Base-by-base conservation (phyloP, 2,888 invertebrate species). In the Ecdyonurus torrentis region DNA sequence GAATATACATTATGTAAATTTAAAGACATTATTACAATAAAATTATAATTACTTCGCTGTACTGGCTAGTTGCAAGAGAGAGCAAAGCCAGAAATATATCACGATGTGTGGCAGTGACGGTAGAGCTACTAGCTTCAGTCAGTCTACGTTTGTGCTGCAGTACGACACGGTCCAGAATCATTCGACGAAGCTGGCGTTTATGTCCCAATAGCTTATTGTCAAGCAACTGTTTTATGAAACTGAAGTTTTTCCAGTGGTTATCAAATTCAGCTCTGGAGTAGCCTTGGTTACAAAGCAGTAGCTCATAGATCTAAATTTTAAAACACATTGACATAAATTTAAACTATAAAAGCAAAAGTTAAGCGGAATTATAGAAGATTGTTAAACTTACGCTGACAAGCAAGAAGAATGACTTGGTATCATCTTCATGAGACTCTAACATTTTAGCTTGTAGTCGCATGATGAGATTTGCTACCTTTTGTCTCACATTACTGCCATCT, bases 251-350 rank as follows among this genome's bases (percentile, higher is more conserved):
- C 74, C 85, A 79, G 0, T 85, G 82, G 0, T 77, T 75, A 67
- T 87, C 85, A 67, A 85, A 79, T 7, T 82, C 80, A 1, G 78
- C 76, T 63, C 75, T 78, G 65, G 76, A 70, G 20, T 74, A 72
- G 23, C 74, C 82, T 75, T 74, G 77, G 65, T 80, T 82, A 66
- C 83, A 77, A 61, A 85, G 70, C 68, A 80, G 70, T 59, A 79
- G 78, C 67, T 83, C 83, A 81, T 86, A 89, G 61, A 89, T 83
- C 86, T 87, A 71, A n/a, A n/a, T n/a, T n/a, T n/a, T n/a, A n/a
- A n/a, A 3, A 72, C 74, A 37, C 25, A 64, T 67, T 66, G 52
- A 63, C 53, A 61, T 25, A 61, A n/a, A 25, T n/a, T 10, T 23
- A 24, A 50, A 15, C 10, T 25, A 59, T 1, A 10, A 58, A 59